Percentiles rank a stretch among this genome's conserved stretches.
Evolutionary conservation across 1,140 invertebrate genomes (phyloP).

Genomic region (Fopius arisanus): DNA sequence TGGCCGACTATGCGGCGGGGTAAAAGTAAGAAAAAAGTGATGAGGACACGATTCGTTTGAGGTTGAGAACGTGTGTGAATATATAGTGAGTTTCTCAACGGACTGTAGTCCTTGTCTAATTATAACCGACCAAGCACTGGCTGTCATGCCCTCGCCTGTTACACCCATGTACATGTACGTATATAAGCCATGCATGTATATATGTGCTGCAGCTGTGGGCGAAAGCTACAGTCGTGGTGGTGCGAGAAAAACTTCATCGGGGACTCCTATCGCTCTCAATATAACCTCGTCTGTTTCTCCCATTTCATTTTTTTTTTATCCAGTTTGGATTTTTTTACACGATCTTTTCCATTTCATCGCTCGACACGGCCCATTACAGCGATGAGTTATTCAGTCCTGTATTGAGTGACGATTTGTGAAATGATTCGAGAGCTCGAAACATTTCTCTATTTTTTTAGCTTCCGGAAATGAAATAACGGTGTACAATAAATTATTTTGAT

Average conservation of each 20-base stretch:
- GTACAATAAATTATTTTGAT: too few relatives aligned
- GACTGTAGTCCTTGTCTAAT: constrained; percentile 24
- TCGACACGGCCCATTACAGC: neutral
- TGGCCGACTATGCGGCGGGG: neutral
- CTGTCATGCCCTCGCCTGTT: neutral
- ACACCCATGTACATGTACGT: too few relatives aligned
- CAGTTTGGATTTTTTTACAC: neutral
- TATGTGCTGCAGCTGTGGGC: neutral
- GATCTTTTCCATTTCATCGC: neutral
- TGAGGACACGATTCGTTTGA: neutral
- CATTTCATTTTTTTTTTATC: neutral
- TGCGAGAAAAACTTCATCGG: neutral
- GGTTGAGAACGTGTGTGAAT: neutral
- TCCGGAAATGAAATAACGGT: neutral
- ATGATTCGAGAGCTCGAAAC: neutral
- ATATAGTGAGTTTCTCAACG: neutral
- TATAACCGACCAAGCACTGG: constrained; percentile 13
- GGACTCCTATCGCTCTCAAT: neutral
- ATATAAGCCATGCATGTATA: neutral
- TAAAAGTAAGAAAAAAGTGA: neutral
- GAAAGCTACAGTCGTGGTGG: neutral
- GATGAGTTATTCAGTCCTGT: neutral
- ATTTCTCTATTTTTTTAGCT: neutral
- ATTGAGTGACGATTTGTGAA: neutral
- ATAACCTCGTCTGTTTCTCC: neutral